Base-by-base conservation (phyloP, 2,113 vertebrate genomes). In the Conger conger region DNA sequence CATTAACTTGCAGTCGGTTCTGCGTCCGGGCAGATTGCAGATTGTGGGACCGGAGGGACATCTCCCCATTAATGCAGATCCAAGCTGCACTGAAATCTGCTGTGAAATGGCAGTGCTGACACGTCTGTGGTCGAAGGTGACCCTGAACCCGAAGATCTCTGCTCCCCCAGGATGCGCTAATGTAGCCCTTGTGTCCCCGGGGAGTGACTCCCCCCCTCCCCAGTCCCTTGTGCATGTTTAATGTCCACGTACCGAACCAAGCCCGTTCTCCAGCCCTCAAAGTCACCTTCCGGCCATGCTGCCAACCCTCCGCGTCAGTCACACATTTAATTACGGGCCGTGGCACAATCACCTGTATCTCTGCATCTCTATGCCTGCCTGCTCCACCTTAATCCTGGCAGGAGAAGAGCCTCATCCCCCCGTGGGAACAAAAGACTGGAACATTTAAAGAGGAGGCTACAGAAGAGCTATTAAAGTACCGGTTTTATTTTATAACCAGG, bases 121-220 rank as follows among this genome's bases (percentile, higher is more conserved):
- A 80, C 37, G 23, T 80, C 38, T 30, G 37, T 15, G 37, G 79
- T 38, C 38, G 27, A 80, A 80, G 79, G 79, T 80, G 79, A 80
- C 79, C 79, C 18, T 7, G 18, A 80, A 40, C 79, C 57, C 37
- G 23, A 7, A n/a, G 38, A 16, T 38, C 40, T 80, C 11, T 5
- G 38, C 38, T 30, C 77, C 40, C 77, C 27, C 15, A 11, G 37
- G 79, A 50, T n/a, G 40, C 35, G 42, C 40, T 80, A 80, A 80
- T 80, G 79, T 27, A 30, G 40, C 45, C 79, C 23, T 8, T 4
- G 11, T 50, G 9, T 80, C 79, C 20, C 79, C n/a, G 42, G 79
- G 42, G 79, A 80, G 79, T 23, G 5, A 18, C n/a, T 7, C 23
- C 4, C 36, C 79, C 68, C 0, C 68, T 27, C 27, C 68, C n/a